phyloP scores from a whole-genome alignment of 2,113 vertebrate genomes.

The Solea solea region DNA sequence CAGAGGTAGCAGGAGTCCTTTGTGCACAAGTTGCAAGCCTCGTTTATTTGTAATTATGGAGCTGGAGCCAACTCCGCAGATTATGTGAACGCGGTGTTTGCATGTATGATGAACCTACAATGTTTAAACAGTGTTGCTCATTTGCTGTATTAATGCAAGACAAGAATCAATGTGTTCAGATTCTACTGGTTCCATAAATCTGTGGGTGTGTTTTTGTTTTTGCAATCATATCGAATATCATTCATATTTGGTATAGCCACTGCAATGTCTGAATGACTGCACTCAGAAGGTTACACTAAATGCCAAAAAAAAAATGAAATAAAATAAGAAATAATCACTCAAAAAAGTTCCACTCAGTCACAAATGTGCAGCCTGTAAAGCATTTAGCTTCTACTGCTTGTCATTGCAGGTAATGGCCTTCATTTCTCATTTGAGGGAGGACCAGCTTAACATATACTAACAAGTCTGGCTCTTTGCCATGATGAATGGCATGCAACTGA shows the following conservation, averaged over 20 bases:
- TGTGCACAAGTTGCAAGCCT: constrained; percentile 12
- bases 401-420: constrained; percentile 72
- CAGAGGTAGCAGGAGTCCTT: neutral
- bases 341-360: neutral
- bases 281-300: no score
- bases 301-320: neutral
- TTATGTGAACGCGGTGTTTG: neutral
- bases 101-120: neutral
- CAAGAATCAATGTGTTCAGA: no score
- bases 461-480: constrained; percentile 51
- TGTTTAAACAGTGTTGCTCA: no score
- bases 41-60: constrained; percentile 15
- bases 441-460: constrained; percentile 49
- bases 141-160: no score
- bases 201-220: no score
- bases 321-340: neutral
- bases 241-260: no score
- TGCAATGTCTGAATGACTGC: no score
- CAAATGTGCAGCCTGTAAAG: constrained; percentile 36
- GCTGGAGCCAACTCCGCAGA: neutral
- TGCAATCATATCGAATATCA: no score
- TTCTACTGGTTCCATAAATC: no score
- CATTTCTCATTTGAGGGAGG: constrained; percentile 64
- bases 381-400: constrained; percentile 66
- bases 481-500: constrained; percentile 47